phyloP scores from a whole-genome alignment of 2,797 vertebrate genomes.

The Poeciliopsis paucimaculata region DNA sequence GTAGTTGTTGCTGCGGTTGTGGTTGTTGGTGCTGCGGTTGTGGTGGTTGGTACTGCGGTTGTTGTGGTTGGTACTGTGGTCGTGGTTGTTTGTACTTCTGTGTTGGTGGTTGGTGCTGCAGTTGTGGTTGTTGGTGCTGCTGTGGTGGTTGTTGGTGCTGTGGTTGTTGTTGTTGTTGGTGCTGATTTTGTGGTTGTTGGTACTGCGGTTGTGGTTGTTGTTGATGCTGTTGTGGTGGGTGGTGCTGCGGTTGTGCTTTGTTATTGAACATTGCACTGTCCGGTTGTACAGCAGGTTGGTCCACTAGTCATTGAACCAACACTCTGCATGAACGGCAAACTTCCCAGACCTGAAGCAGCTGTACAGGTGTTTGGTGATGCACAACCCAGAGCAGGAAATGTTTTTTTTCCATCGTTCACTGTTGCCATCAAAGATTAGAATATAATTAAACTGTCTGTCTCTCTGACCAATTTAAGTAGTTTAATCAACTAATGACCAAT shows the following conservation, averaged over 20 bases:
- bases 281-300: conserved; percentile 5
- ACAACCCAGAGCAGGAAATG: neutral
- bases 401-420: neutral
- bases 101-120: too few relatives aligned
- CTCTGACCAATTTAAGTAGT: too few relatives aligned
- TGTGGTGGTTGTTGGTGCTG: neutral
- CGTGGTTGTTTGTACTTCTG: too few relatives aligned
- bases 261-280: neutral
- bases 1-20: neutral
- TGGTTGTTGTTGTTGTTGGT: neutral
- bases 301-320: neutral
- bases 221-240: neutral
- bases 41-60: neutral
- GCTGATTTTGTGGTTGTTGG: neutral
- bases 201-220: neutral
- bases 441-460: too few relatives aligned
- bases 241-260: too few relatives aligned
- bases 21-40: neutral
- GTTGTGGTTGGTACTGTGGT: too few relatives aligned
- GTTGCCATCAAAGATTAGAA: neutral
- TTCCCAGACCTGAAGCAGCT: rapidly evolving
- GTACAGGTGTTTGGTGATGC: conserved; percentile 9
- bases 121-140: neutral
- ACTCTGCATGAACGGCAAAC: neutral
- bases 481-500: too few relatives aligned